Base-by-base conservation (phyloP, 2,888 invertebrate species). In the Drosophila falleni region DNA sequence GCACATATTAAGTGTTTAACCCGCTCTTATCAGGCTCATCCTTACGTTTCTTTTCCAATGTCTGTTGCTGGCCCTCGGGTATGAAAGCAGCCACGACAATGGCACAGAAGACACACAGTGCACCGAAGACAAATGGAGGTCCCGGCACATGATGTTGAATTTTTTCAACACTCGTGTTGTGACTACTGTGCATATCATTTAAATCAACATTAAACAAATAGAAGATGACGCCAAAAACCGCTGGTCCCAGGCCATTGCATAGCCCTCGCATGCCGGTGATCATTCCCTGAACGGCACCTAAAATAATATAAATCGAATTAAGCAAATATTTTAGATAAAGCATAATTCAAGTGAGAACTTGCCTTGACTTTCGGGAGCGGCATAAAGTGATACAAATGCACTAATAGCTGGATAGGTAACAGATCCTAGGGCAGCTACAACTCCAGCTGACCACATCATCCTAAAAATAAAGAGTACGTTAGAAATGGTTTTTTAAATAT, bases 401-500 rank as follows among this genome's bases (percentile, higher is more conserved):
- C 98, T 98, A 91, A 99, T 99, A 61, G 99, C 98, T 37, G 99
- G 99, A 94, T 99, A 99, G 4, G 99, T 99, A 85, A 99, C 96
- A 80, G 98, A 98, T 72, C 98, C 98, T 83, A 99, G 95, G 13
- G 99, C 98, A 39, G 99, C 99, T 80, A 99, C 94, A 80, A 98
- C 95, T 60, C 99, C 99, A 10, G 99, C 99, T 41, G 97, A 97
- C 99, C 99, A 99, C 98, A 99, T 99, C 97, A 99, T 98, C 96
- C 96, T 96, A 87, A 77, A 78, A 44, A 6, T 29, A 4, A 0
- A 11, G 9, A 33, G 11, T 13, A 16, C n/a, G 11, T 16, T 8
- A 29, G 11, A 41, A 41, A 44, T 46, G 53, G 19, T 29, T 5
- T 29, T 29, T 29, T 5, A 23, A 23, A 23, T 29, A 5, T 29